phyloP scores from a whole-genome alignment of 2,797 vertebrate genomes.

The Semotilus atromaculatus region DNA sequence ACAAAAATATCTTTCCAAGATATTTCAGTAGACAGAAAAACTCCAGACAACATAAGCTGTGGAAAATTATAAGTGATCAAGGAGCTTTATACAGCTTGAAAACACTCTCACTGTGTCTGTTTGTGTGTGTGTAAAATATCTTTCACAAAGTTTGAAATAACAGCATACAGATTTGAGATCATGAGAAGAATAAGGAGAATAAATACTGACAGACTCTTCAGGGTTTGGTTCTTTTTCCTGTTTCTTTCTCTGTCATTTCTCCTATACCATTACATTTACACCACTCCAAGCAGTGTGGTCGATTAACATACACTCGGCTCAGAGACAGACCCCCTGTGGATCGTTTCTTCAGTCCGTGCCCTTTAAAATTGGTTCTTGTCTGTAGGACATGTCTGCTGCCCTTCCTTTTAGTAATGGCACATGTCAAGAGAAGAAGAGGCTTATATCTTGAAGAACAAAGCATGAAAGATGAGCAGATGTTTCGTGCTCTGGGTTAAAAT shows the following conservation, averaged over 20 bases:
- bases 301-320: background rate
- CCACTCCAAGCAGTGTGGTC: background rate
- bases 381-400: background rate
- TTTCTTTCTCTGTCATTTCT: background rate
- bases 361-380: conserved; percentile 14
- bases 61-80: background rate
- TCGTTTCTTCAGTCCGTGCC: background rate
- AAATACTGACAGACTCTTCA: background rate
- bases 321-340: conserved; percentile 9
- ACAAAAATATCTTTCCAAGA: background rate
- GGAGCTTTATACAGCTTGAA: background rate
- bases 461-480: conserved; percentile 5
- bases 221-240: background rate
- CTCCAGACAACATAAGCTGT: too few relatives aligned
- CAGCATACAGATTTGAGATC: background rate
- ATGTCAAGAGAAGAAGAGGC: conserved; percentile 6
- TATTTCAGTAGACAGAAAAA: too few relatives aligned
- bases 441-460: conserved; percentile 8
- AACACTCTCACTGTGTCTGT: too few relatives aligned
- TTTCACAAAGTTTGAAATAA: background rate
- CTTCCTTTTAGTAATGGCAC: conserved; percentile 9
- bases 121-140: background rate
- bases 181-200: background rate
- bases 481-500: background rate
- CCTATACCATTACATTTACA: background rate